Conservation (phyloP, 2,113 vertebrate species). For the Gambusia holbrooki region DNA sequence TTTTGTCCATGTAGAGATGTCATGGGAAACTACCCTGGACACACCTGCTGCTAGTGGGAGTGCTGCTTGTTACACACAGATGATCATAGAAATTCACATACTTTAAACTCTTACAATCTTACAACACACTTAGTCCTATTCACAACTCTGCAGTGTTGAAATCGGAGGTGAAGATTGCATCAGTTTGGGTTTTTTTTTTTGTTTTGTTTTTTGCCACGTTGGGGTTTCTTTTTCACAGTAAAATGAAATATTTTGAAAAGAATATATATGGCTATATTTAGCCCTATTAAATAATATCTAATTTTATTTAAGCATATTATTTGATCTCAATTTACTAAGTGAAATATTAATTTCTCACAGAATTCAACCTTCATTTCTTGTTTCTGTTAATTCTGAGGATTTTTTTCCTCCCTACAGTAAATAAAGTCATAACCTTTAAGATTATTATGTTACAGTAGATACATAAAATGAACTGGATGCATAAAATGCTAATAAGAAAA, state of each 20-base stretch:
- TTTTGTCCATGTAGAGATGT: slow-evolving; percentile 52
- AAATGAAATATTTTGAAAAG: background rate
- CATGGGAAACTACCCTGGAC: slow-evolving; percentile 51
- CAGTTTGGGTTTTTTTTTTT: slow-evolving; percentile 32
- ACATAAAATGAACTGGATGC: background rate
- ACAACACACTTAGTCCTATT: background rate
- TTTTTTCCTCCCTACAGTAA: no score
- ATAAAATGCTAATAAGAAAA: no score
- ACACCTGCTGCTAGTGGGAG: slow-evolving; percentile 73
- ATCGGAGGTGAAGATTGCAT: slow-evolving; percentile 64
- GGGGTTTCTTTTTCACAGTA: slow-evolving; percentile 13
- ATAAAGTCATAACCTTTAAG: background rate
- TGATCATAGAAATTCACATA: background rate
- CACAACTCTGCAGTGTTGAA: slow-evolving; percentile 51
- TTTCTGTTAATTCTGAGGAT: no score
- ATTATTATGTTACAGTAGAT: background rate
- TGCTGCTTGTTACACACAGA: slow-evolving; percentile 27
- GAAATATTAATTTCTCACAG: no score
- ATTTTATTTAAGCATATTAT: no score
- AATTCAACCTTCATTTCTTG: no score
- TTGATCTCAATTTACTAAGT: no score
- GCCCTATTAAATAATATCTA: no score
- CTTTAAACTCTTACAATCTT: background rate
- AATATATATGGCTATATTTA: background rate
- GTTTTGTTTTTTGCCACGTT: slow-evolving; percentile 8